Conservation (phyloP, 1,140 invertebrate species). For the Drosophila simulans region DNA sequence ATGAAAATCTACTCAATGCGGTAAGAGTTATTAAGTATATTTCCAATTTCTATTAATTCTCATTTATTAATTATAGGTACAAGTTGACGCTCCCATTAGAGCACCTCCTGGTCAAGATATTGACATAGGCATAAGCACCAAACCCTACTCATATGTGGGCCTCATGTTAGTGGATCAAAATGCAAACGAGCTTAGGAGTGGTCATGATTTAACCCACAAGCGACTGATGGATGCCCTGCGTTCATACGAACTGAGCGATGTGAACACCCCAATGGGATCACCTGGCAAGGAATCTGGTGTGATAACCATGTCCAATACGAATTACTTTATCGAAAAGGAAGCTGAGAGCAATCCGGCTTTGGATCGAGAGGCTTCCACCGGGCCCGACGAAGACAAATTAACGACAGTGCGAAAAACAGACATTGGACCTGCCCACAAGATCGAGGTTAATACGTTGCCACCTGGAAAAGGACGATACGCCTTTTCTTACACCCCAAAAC, state of each 20-base stretch:
- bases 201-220: constrained; percentile 71
- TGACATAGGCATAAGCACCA: constrained; percentile 90
- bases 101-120: constrained; percentile 90
- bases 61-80: constrained; percentile 33
- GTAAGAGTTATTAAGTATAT: constrained; percentile 77
- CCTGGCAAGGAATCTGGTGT: constrained; percentile 82
- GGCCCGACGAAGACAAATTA: constrained; percentile 68
- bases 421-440: constrained; percentile 82
- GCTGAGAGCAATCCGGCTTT: constrained; percentile 59
- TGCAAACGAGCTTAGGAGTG: constrained; percentile 89
- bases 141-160: constrained; percentile 94
- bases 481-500: constrained; percentile 93
- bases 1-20: constrained; percentile 91
- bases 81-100: constrained; percentile 85
- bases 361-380: constrained; percentile 38
- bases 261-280: constrained; percentile 73
- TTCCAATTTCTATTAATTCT: background rate
- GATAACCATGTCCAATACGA: constrained; percentile 79
- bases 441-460: constrained; percentile 89
- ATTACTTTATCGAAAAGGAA: constrained; percentile 77
- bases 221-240: constrained; percentile 84
- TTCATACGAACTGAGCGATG: constrained; percentile 82
- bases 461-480: constrained; percentile 95
- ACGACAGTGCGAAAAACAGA: constrained; percentile 81
- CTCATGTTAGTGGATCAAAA: constrained; percentile 95